Evolutionary conservation across 2,113 vertebrate species (phyloP).

Genomic region (Leucopsar rothschildi): DNA sequence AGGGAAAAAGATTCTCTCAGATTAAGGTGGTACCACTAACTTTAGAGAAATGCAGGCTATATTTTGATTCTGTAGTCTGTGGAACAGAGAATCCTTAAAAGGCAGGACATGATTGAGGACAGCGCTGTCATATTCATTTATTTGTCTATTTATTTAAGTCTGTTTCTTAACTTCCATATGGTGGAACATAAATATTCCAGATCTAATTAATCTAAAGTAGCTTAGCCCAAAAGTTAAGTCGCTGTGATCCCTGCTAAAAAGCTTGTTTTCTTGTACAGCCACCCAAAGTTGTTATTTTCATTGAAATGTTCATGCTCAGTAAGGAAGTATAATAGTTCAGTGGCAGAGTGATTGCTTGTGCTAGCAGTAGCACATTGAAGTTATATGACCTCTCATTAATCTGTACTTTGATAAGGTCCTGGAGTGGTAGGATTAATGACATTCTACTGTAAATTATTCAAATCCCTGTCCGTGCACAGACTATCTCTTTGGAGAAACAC

Average conservation of each 20-base stretch:
- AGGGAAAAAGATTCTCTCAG: neutral
- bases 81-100: neutral
- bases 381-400: constrained; percentile 47
- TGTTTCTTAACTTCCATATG: neutral
- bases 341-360: neutral
- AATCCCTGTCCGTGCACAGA: neutral
- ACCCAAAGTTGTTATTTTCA: neutral
- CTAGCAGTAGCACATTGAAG: neutral
- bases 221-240: neutral
- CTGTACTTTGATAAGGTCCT: constrained; percentile 41
- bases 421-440: constrained; percentile 27
- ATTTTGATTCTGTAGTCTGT: neutral
- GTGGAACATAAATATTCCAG: neutral
- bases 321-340: neutral
- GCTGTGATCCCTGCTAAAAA: neutral
- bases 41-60: neutral
- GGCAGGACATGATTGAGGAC: neutral
- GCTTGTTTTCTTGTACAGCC: neutral
- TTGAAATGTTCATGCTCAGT: neutral
- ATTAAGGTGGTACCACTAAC: neutral
- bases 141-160: neutral
- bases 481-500: neutral
- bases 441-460: constrained; percentile 50
- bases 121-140: neutral
- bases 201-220: neutral